Conservation (phyloP, 2,888 invertebrate genomes). For the Seladonia tumulorum region DNA sequence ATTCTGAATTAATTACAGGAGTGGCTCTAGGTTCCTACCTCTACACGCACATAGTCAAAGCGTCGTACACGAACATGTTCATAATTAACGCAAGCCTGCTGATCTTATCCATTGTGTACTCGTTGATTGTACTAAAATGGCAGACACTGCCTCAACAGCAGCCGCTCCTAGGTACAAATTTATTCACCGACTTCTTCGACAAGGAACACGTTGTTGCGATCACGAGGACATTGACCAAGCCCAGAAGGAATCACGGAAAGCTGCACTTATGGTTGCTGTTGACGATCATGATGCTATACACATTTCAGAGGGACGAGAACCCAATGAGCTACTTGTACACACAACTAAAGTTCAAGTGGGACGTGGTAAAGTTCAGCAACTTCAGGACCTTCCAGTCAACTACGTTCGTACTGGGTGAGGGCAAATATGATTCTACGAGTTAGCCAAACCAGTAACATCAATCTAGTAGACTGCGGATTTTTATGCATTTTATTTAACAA, state of each 20-base stretch:
- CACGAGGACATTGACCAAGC: conserved; percentile 87
- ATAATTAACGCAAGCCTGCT: conserved; percentile 88
- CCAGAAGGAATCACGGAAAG: conserved; percentile 86
- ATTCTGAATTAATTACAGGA: conserved; percentile 83
- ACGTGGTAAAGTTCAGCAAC: conserved; percentile 88
- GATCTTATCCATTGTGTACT: conserved; percentile 88
- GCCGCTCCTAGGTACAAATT: conserved; percentile 86
- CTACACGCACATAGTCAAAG: conserved; percentile 86
- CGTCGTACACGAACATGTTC: conserved; percentile 91
- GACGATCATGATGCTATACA: conserved; percentile 91
- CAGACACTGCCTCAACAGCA: conserved; percentile 88
- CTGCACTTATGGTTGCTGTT: conserved; percentile 89
- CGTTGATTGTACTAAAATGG: conserved; percentile 88
- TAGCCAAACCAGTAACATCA: too few species aligned
- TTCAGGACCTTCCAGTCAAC: conserved; percentile 91
- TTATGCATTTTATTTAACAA: too few species aligned
- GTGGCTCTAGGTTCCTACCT: conserved; percentile 85
- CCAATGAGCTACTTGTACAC: conserved; percentile 91
- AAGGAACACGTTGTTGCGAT: conserved; percentile 88
- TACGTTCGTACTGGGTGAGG: conserved; percentile 88
- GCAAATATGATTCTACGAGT: too few species aligned
- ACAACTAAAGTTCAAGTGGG: conserved; percentile 90
- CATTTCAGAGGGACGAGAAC: conserved; percentile 93
- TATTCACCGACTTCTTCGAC: conserved; percentile 90
- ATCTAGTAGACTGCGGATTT: too few species aligned